These are phyloP conservation scores for Ennomos quercinarius DNA, from an alignment of 2,888 invertebrate species.

Conservation along the genomic window DNA sequence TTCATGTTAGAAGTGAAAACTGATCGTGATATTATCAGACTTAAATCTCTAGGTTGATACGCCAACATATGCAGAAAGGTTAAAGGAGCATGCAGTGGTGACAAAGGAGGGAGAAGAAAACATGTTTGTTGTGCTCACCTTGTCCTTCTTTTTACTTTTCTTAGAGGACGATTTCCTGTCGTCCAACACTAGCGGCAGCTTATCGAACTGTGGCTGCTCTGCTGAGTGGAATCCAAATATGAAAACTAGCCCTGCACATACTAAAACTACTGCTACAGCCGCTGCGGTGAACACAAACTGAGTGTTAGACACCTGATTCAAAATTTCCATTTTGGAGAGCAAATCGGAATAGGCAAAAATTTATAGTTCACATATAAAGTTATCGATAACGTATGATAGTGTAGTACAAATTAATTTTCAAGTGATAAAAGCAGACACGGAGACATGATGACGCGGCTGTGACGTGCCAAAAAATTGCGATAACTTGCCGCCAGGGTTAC, in stretches of 20 bases:
- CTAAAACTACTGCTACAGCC: slow-evolving; percentile 87
- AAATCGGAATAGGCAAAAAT: slow-evolving; percentile 62
- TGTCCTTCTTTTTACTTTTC: slow-evolving; percentile 89
- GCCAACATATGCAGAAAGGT: slow-evolving; percentile 73
- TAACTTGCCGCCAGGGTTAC: slow-evolving; percentile 52
- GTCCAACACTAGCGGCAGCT: slow-evolving; percentile 86
- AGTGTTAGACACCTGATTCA: slow-evolving; percentile 84
- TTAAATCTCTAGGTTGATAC: slow-evolving; percentile 54
- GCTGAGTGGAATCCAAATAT: slow-evolving; percentile 92
- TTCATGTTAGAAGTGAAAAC: slow-evolving; percentile 13
- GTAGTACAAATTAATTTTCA: slow-evolving; percentile 80
- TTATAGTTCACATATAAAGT: slow-evolving; percentile 77
- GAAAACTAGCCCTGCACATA: slow-evolving; percentile 90
- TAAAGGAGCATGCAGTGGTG: slow-evolving; percentile 71
- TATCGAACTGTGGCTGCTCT: slow-evolving; percentile 92
- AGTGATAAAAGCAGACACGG: slow-evolving; percentile 85
- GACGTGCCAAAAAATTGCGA: slow-evolving; percentile 86
- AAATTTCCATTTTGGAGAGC: slow-evolving; percentile 84
- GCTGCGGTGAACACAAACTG: slow-evolving; percentile 85
- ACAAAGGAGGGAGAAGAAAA: slow-evolving; percentile 56
- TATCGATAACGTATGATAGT: slow-evolving; percentile 79
- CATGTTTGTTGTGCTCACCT: slow-evolving; percentile 68
- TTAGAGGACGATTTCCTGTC: slow-evolving; percentile 89
- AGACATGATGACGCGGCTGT: slow-evolving; percentile 89
- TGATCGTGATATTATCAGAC: slow-evolving; percentile 21